Percentiles rank a stretch among this genome's conserved stretches.
phyloP scores from a whole-genome alignment of 2,888 invertebrate genomes.

The Andrena minutula region DNA sequence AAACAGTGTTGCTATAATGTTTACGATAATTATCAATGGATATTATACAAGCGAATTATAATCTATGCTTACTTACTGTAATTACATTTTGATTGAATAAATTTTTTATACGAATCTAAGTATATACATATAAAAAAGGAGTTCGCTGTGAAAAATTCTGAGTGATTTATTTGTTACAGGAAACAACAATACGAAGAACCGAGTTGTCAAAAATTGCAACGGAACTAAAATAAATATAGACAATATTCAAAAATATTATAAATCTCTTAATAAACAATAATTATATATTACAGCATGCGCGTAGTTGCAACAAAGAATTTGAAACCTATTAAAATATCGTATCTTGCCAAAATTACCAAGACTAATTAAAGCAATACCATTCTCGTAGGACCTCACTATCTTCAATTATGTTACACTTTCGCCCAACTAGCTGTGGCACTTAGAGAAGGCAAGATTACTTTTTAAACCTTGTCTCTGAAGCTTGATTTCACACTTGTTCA shows the following conservation, averaged over 20 bases:
- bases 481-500: constrained; percentile 24
- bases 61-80: background rate
- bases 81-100: background rate
- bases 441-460: constrained; percentile 21
- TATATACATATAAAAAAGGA: background rate
- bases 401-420: constrained; percentile 6
- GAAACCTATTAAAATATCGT: background rate
- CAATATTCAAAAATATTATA: constrained; percentile 17
- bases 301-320: background rate
- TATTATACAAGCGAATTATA: constrained; percentile 2
- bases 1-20: background rate
- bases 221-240: background rate
- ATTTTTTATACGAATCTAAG: background rate
- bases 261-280: constrained; percentile 3
- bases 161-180: background rate
- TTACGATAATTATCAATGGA: constrained; percentile 5
- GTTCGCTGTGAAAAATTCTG: background rate
- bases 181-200: background rate
- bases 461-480: constrained; percentile 8
- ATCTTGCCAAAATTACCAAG: background rate
- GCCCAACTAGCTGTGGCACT: constrained; percentile 39
- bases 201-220: background rate
- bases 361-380: constrained; percentile 16
- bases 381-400: background rate
- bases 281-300: constrained; percentile 24